Conservation (phyloP, 2,888 invertebrate genomes). For the Papilio protenor region DNA sequence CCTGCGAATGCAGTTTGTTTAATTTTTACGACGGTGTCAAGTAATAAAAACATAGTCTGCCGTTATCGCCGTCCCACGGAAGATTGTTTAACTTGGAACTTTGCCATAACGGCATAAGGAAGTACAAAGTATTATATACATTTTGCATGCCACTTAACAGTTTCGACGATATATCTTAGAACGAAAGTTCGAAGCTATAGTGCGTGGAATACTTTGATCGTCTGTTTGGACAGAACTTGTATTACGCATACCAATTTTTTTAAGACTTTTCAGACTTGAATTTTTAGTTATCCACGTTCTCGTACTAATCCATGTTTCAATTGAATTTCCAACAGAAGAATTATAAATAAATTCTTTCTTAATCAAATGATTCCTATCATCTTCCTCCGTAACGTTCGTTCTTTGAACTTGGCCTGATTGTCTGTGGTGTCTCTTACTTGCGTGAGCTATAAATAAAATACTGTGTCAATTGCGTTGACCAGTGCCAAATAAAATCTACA, state of each 20-base stretch:
- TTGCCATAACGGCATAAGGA: conserved; percentile 81
- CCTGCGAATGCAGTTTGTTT: conserved; percentile 61
- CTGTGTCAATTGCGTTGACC: not conserved
- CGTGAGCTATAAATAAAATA: not conserved
- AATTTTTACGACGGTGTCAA: conserved; percentile 70
- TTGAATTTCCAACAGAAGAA: too few species aligned
- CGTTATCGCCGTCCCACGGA: conserved; percentile 73
- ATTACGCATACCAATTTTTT: not conserved
- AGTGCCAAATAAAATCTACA: not conserved
- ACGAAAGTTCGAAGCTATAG: conserved; percentile 63
- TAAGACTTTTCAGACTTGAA: too few species aligned
- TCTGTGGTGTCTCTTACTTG: not conserved
- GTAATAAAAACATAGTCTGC: conserved; percentile 74
- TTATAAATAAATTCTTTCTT: too few species aligned
- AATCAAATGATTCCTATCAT: not conserved
- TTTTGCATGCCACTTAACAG: conserved; percentile 83
- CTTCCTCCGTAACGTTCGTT: not conserved
- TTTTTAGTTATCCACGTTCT: not conserved
- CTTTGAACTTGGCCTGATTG: not conserved
- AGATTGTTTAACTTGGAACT: conserved; percentile 82
- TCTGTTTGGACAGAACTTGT: not conserved
- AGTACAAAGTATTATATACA: conserved; percentile 82
- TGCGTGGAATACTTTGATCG: conserved; percentile 50
- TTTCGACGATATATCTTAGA: conserved; percentile 72
- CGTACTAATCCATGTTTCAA: not conserved